Evolutionary conservation across 2,113 vertebrate species (phyloP), one percentile per base, ranked within the genome.

Genomic region (Bubo scandiacus): DNA sequence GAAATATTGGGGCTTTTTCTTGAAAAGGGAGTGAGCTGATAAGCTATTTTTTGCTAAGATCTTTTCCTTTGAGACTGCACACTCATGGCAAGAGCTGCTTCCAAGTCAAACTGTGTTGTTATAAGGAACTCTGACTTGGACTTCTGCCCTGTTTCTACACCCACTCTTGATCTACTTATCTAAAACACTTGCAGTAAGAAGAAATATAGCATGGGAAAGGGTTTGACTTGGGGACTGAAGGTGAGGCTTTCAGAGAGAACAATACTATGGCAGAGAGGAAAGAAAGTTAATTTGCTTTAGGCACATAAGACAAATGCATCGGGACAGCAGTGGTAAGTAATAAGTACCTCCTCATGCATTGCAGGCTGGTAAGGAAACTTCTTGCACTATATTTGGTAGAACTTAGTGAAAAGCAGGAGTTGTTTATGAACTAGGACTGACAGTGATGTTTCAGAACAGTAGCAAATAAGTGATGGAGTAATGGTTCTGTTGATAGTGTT

Each of bases 71-170:
- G 96, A 94, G 95, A 97, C 91, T 63, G 59, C 84, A 88, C 26
- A 29, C n/a, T 96, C 93, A 91, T 86, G 81, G 92, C 75, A 79
- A 80, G 92, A 92, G 78, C 86, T 77, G 87, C 81, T 95, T 97
- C 95, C 93, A 94, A 96, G 91, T 70, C 15, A 22, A 90, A 72
- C 58, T 91, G 42, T 59, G 78, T 72, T 70, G 71, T 94, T 87
- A 27, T 1, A 83, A 95, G 81, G 71, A 97, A 88, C 81, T 97
- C 86, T 91, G 89, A 71, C 78, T 96, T 95, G 96, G 93, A 82
- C 54, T 92, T 80, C 66, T 96, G 91, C 96, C 97, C 78, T 85
- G 32, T 59, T 92, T 90, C 91, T 91, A 97, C 95, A 96, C 94
- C 93, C 96, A 93, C 81, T 95, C 94, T 90, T 83, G 62, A 83